A percentile compares a stretch with the other conserved stretches of the same genome.
Evolutionary conservation across 2,797 vertebrate genomes (phyloP).

Genomic region (Acanthiza pusilla): DNA sequence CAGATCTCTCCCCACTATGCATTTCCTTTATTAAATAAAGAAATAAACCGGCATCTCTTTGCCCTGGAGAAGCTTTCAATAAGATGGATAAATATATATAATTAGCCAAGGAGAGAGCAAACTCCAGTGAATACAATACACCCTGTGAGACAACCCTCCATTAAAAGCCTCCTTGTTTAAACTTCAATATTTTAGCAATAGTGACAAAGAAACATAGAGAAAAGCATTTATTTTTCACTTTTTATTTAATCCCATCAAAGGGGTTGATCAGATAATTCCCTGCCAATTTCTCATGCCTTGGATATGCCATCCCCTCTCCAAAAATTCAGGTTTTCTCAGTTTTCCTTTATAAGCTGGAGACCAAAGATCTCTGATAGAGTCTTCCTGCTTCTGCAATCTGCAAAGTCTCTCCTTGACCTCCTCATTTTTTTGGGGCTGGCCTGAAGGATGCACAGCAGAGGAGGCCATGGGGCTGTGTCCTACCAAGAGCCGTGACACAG

Average conservation of each 20-base stretch:
- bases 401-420: not conserved
- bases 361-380: not conserved
- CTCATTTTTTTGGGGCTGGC: not conserved
- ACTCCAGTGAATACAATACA: conserved; percentile 68
- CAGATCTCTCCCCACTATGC: not conserved
- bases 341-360: not conserved
- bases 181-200: conserved; percentile 70
- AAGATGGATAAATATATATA: conserved; percentile 72
- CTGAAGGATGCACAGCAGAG: not conserved
- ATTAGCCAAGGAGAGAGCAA: conserved; percentile 68
- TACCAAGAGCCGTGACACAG: not conserved
- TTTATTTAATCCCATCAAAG: conserved; percentile 12
- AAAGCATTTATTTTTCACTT: conserved; percentile 53
- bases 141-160: conserved; percentile 70
- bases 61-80: conserved; percentile 65
- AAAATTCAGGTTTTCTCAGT: not conserved
- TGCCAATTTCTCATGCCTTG: not conserved
- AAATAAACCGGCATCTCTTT: conserved; percentile 59
- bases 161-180: conserved; percentile 69
- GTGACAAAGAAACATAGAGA: conserved; percentile 48
- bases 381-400: not conserved
- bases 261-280: conserved; percentile 12
- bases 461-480: not conserved
- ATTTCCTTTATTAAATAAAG: conserved; percentile 29
- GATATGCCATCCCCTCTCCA: not conserved